A percentile compares a stretch with the other conserved stretches of the same genome.
phyloP scores from a whole-genome alignment of 1,140 invertebrate species.

The Cardiocondyla obscurior region DNA sequence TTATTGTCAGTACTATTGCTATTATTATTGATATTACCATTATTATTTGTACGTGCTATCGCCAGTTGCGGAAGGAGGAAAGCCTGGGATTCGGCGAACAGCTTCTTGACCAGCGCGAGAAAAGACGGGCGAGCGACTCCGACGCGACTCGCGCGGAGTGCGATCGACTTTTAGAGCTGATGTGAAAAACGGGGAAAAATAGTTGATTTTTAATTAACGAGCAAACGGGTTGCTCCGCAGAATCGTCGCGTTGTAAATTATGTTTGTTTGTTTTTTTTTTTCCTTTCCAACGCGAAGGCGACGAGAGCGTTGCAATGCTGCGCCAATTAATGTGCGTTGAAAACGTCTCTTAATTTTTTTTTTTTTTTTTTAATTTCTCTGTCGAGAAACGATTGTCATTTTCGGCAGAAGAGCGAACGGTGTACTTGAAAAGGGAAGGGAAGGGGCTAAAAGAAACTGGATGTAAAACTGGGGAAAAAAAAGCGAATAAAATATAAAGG shows the following conservation, averaged over 20 bases:
- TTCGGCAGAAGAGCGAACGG: background rate
- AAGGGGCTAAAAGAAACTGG: slow-evolving; percentile 8
- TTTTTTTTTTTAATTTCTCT: background rate
- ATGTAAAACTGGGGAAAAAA: slow-evolving; percentile 20
- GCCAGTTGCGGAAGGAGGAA: slow-evolving; percentile 3
- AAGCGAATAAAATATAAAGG: slow-evolving; percentile 65
- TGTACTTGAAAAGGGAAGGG: background rate
- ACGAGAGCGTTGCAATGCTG: background rate
- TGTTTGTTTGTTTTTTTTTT: slow-evolving; percentile 7
- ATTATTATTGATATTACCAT: slow-evolving; percentile 79
- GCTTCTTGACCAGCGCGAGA: slow-evolving; percentile 1
- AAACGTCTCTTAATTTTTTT: background rate
- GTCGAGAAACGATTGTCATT: slow-evolving; percentile 23
- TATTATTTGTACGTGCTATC: slow-evolving; percentile 61
- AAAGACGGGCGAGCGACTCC: slow-evolving; percentile 4
- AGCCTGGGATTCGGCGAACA: slow-evolving; percentile 27
- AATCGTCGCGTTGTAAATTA: slow-evolving; percentile 22
- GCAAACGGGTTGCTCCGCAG: slow-evolving; percentile 1
- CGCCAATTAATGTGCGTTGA: slow-evolving; percentile 28
- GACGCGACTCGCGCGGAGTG: background rate
- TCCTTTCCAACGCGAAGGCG: background rate
- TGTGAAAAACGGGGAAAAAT: background rate
- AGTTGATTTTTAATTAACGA: background rate
- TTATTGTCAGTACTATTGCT: slow-evolving; percentile 60
- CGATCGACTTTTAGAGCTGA: background rate